A percentile compares a stretch with the other conserved stretches of the same genome.
These are phyloP conservation scores for Riptortus pedestris DNA, from an alignment of 1,140 invertebrate genomes.

Conservation along the genomic window DNA sequence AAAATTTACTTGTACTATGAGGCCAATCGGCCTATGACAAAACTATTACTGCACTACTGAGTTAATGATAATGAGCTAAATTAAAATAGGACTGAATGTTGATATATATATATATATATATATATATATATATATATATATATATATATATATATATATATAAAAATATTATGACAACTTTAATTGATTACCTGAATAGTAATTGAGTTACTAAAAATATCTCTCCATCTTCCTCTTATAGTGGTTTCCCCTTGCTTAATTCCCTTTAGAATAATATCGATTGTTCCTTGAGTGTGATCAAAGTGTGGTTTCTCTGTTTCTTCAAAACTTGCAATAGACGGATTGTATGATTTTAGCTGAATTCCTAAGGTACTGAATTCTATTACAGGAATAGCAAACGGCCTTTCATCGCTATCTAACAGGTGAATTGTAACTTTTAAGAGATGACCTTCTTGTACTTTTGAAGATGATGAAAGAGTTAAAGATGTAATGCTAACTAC, in stretches of 20 bases:
- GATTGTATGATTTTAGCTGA: not conserved
- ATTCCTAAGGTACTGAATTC: not conserved
- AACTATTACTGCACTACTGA: too few species aligned
- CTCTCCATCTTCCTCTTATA: conserved; percentile 30
- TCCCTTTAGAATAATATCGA: conserved; percentile 15
- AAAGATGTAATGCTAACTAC: not conserved
- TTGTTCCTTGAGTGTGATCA: conserved; percentile 1
- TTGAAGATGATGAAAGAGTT: not conserved
- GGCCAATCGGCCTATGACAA: too few species aligned
- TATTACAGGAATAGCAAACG: conserved; percentile 9
- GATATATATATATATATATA: too few species aligned
- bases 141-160: too few species aligned
- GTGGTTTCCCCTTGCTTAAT: conserved; percentile 22
- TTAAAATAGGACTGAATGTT: too few species aligned
- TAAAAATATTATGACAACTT: too few species aligned
- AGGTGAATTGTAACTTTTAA: conserved; percentile 11
- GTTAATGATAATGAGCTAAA: too few species aligned
- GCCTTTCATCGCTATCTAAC: conserved; percentile 12
- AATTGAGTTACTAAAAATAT: conserved; percentile 32
- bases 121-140: too few species aligned
- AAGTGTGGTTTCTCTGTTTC: not conserved
- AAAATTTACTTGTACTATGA: too few species aligned
- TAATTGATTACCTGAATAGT: conserved; percentile 36
- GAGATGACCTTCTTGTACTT: conserved; percentile 6
- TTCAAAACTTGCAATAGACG: not conserved